A percentile compares a stretch with the other conserved stretches of the same genome.
These are phyloP conservation scores for Taenioides sp. DNA, from an alignment of 2,797 vertebrate genomes.

Conservation along the genomic window DNA sequence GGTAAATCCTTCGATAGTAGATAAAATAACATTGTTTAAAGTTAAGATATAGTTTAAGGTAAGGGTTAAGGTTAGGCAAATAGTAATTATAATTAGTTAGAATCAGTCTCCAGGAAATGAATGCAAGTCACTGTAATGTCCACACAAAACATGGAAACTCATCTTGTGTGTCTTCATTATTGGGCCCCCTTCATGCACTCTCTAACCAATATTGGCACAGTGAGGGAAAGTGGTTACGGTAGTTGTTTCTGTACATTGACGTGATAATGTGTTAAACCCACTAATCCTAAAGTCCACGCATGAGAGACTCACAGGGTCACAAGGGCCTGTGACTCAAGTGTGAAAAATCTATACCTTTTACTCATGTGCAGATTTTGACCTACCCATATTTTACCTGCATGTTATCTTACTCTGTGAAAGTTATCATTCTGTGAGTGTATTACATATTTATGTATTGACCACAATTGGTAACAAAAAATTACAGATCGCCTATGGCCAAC, in stretches of 20 bases:
- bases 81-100: background rate
- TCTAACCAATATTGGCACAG: background rate
- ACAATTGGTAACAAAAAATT: background rate
- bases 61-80: background rate
- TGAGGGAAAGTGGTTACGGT: conserved; percentile 17
- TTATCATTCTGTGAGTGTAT: background rate
- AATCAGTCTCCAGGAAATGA: background rate
- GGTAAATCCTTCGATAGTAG: background rate
- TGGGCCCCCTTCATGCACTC: background rate
- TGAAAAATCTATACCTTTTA: background rate
- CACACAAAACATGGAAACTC: background rate
- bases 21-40: background rate
- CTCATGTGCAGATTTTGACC: background rate
- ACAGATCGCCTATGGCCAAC: background rate
- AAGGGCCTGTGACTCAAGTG: background rate
- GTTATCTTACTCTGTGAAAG: background rate
- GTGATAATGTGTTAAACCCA: conserved; percentile 46
- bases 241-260: conserved; percentile 29
- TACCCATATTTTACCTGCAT: background rate
- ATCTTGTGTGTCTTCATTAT: background rate
- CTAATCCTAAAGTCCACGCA: conserved; percentile 44
- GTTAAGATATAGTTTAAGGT: background rate
- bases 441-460: background rate
- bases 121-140: background rate
- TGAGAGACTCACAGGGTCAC: conserved; percentile 18